Base-by-base conservation (phyloP, 2,113 vertebrate species). In the Rhinichthys klamathensis region DNA sequence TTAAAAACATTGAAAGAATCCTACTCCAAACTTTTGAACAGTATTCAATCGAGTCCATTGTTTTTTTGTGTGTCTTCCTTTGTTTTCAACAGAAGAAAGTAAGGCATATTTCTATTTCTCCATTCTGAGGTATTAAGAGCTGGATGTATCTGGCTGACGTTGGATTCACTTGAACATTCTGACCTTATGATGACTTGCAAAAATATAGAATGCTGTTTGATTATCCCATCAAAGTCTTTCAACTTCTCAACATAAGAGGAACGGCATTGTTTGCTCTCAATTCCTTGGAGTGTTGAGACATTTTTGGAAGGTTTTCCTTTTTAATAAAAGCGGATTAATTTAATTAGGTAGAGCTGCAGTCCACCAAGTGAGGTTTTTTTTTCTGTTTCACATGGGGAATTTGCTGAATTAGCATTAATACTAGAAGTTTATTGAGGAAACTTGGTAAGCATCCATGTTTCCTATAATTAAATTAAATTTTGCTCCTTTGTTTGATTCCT, bases 261-360 rank as follows among this genome's bases (percentile, higher is more conserved):
- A 25, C 9, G n/a, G 7, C 58, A 80, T 80, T 60, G 51, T 63
- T 73, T 80, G 63, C 27, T 60, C 44, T 41, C 56, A 25, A 69
- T 15, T 30, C 60, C n/a, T 83, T 70, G 23, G 56, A 75, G 77
- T 60, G 65, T 32, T 83, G 30, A 65, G 65, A 61, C 44, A 46
- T 27, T 81, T 78, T 46, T 11, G 79, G 41, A 79, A 60, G 63
- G 27, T 27, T 63, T 61, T 30, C 69, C 25, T 51, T 86, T 85
- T 86, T 86, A 87, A 86, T 89, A 88, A 89, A 88, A 73, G 79
- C 35, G 67, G 73, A 86, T 88, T 85, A 84, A 83, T 86, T 87
- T 88, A 88, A 89, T 89, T 88, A 88, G 82, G 58, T 67, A 56
- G 56, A 56, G 56, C 78, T 72, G 35, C 35, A 67, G 78, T 58